These are phyloP conservation scores for Phoebastria nigripes DNA, from an alignment of 2,797 vertebrate genomes.

Conservation along the genomic window DNA sequence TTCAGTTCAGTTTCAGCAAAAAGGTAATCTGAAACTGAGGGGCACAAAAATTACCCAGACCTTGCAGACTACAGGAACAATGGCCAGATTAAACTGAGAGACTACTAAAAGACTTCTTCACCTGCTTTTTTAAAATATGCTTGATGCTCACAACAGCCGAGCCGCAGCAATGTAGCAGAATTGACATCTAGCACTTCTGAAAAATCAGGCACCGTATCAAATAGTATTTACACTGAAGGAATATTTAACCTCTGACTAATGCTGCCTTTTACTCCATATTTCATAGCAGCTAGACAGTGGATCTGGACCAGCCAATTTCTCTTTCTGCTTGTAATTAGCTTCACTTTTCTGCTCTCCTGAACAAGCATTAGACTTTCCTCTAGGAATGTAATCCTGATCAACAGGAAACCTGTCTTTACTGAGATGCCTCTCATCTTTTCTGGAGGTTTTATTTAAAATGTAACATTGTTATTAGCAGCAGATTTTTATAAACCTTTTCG, in stretches of 20 bases:
- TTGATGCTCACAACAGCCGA: not conserved
- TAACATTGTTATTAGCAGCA: constrained; percentile 27
- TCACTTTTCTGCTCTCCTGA: constrained; percentile 22
- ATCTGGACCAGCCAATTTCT: not conserved
- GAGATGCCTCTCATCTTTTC: not conserved
- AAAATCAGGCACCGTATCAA: not conserved
- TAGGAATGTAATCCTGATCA: not conserved
- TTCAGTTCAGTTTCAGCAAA: not conserved
- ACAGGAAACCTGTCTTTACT: not conserved
- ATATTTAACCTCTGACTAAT: not conserved
- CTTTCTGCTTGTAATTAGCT: constrained; percentile 32
- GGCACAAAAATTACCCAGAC: not conserved
- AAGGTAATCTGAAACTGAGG: not conserved
- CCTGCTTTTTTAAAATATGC: not conserved
- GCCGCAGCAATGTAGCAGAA: not conserved
- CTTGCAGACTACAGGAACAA: not conserved
- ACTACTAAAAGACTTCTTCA: not conserved
- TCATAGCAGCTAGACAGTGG: not conserved
- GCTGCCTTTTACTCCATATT: not conserved
- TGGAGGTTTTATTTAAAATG: constrained; percentile 2
- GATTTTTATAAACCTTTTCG: constrained; percentile 24
- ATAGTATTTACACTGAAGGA: not conserved
- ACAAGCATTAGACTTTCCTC: not conserved
- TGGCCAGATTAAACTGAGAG: not conserved
- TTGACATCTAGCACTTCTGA: not conserved